Conservation (phyloP, 2,797 vertebrate genomes). For the Anabacerthia variegaticeps region DNA sequence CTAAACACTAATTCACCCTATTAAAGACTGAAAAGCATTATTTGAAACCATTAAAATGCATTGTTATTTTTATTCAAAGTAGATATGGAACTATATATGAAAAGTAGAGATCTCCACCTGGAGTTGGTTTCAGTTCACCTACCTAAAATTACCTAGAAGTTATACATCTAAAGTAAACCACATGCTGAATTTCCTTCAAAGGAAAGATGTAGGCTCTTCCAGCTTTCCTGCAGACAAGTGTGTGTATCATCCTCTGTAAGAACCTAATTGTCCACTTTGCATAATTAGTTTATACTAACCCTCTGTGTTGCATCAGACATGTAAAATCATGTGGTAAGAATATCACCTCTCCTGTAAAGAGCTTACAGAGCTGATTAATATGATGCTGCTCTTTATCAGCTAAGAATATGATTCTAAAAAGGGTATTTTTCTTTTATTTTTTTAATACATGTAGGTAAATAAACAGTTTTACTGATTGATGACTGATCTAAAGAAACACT, state of each 20-base stretch:
- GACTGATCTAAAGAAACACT: not conserved
- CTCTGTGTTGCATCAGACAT: not conserved
- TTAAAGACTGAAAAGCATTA: not conserved
- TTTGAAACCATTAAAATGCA: not conserved
- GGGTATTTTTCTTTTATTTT: not conserved
- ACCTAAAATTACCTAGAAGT: not conserved
- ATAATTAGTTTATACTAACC: not conserved
- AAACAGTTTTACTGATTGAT: not conserved
- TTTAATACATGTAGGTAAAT: not conserved
- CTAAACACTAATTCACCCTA: not conserved
- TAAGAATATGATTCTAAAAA: not conserved
- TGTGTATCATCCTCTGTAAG: not conserved
- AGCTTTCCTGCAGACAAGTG: not conserved
- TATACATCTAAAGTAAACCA: not conserved
- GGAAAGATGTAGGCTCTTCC: not conserved
- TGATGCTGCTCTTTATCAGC: not conserved
- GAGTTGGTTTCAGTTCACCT: not conserved
- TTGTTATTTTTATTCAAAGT: not conserved
- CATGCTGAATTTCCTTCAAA: not conserved
- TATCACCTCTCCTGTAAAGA: not conserved
- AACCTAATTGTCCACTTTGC: not conserved
- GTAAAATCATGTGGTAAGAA: not conserved
- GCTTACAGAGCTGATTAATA: not conserved
- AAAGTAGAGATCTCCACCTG: not conserved
- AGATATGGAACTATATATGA: not conserved